Conservation (phyloP, 2,113 vertebrate genomes). For the Miniopterus natalensis region DNA sequence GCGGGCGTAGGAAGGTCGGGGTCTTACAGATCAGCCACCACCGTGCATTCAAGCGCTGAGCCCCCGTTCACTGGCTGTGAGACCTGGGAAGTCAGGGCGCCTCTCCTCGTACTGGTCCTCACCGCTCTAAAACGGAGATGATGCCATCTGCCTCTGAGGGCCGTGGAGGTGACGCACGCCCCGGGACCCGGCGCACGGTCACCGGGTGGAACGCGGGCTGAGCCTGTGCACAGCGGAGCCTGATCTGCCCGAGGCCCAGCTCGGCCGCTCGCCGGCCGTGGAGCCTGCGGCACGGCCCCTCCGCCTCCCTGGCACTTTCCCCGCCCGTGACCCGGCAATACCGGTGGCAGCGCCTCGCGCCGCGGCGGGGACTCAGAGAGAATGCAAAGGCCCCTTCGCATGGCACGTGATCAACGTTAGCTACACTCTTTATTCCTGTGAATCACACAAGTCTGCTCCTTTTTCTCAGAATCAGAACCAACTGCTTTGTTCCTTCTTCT, state of each 20-base stretch:
- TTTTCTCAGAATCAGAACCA: not conserved
- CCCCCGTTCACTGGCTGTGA: not conserved
- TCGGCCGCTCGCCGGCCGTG: not conserved
- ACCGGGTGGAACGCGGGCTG: not conserved
- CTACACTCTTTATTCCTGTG: not conserved
- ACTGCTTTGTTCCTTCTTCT: not conserved
- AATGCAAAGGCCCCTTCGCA: constrained; percentile 11
- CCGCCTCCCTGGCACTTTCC: not conserved
- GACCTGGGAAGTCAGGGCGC: not conserved
- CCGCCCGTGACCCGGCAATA: not conserved
- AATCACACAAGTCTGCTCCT: not conserved
- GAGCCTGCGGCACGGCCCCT: constrained; percentile 53
- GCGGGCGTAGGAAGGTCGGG: not conserved
- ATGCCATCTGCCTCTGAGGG: not conserved
- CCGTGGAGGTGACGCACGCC: not conserved
- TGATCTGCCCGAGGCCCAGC: not conserved
- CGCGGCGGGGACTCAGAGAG: not conserved
- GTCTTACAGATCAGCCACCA: not conserved
- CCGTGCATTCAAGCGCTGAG: not conserved
- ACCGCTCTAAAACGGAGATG: not conserved
- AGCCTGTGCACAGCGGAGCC: not conserved
- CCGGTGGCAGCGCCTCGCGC: no score
- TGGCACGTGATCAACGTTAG: not conserved
- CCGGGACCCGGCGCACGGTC: not conserved
- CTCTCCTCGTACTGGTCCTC: not conserved